Evolutionary conservation across 2,888 invertebrate species (phyloP).

Genomic region (Coelopa pilipes): DNA sequence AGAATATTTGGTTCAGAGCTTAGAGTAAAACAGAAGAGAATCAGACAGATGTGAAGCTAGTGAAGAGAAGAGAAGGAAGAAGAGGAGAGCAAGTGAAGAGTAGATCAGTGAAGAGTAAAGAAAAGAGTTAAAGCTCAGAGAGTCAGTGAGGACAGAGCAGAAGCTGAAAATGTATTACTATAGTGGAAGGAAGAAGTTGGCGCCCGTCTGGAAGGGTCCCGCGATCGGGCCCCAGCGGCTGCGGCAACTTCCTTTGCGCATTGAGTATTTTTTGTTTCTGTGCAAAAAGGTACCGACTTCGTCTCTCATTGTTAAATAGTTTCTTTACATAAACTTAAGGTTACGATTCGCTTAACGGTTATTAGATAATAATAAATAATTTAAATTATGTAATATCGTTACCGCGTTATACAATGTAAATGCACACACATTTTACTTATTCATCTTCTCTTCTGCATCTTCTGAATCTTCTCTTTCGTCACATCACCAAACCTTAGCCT

Average conservation of each 20-base stretch:
- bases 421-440: slow-evolving; percentile 45
- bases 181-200: slow-evolving; percentile 37
- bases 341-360: slow-evolving; percentile 38
- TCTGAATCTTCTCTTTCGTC: slow-evolving; percentile 32
- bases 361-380: slow-evolving; percentile 42
- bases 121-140: slow-evolving; percentile 2
- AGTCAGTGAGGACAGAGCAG: slow-evolving; percentile 33
- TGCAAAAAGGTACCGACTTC: slow-evolving; percentile 58
- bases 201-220: background rate
- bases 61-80: slow-evolving; percentile 34
- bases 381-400: slow-evolving; percentile 30
- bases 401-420: slow-evolving; percentile 41
- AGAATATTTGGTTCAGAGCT: slow-evolving; percentile 32
- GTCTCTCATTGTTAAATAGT: slow-evolving; percentile 51
- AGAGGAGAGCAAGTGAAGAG: slow-evolving; percentile 29
- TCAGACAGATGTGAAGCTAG: background rate
- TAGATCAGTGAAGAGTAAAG: slow-evolving; percentile 19
- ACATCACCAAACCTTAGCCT: background rate
- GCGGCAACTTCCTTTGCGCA: slow-evolving; percentile 33
- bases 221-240: background rate
- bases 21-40: slow-evolving; percentile 15
- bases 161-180: slow-evolving; percentile 33
- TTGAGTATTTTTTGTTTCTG: slow-evolving; percentile 51
- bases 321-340: slow-evolving; percentile 42
- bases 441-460: slow-evolving; percentile 26